Base-by-base conservation (phyloP, 2,888 invertebrate genomes). In the Hydroisotoma schaefferi region DNA sequence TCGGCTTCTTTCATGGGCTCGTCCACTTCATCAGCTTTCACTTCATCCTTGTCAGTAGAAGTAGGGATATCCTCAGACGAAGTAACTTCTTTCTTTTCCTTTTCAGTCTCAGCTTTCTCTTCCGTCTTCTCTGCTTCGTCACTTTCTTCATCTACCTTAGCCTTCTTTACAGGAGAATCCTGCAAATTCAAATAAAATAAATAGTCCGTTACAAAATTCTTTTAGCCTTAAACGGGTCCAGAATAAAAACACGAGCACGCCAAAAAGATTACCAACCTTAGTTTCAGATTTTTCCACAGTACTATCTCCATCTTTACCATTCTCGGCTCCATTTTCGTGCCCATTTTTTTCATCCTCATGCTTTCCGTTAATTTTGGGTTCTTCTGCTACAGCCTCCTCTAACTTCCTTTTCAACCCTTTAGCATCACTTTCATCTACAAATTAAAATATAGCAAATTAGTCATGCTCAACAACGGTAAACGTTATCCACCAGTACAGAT, bases 121-220 rank as follows among this genome's bases (percentile, higher is more conserved):
- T 8, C 20, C 20, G 8, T 43, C 20, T 47, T 23, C 20, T 6
- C n/a, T 47, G 6, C 20, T 6, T 26, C n/a, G n/a, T 27, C 28
- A 49, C 43, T 49, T 22, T 18, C 38, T n/a, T 33, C 52, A 22
- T 52, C 52, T 4, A 38, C 37, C 52, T 52, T 52, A 3, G 37
- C 52, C 37, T 52, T 52, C 38, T 52, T 52, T 15, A 37, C 33
- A 18, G 52, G 52, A 22, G 52, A 52, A 18, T 52, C 38, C 52
- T 52, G 18, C 18, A 37, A 52, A 37, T 6, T 15, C 37, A 5
- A 52, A 33, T 37, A 4, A 49, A 10, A 6, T 43, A 43, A n/a
- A n/a, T n/a, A n/a, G n/a, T n/a, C n/a, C n/a, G n/a, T n/a, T n/a
- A n/a, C n/a, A n/a, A n/a, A n/a, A n/a, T n/a, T n/a, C n/a, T n/a